Evolutionary conservation across 2,797 vertebrate genomes (phyloP), one percentile per base, ranked within the genome.

Genomic region (Enteromius viviparus): DNA sequence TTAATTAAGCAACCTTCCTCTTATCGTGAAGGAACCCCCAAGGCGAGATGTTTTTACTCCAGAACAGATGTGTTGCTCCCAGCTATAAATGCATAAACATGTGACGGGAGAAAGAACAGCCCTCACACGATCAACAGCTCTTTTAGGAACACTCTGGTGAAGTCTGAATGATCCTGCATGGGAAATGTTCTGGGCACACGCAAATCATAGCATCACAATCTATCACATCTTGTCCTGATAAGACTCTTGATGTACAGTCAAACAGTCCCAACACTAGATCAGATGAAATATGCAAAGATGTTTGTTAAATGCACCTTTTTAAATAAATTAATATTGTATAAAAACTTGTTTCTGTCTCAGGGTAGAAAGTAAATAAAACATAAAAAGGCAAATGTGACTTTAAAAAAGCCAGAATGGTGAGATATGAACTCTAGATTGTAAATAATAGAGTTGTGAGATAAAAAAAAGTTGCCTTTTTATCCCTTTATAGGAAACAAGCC

Each of bases 1-100:
- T 91, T 93, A 93, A 93, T 93, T 91, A 93, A 91, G 55, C 49
- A 86, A 88, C 84, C 88, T 87, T 90, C 88, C 89, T 90, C 88
- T 89, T 42, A 69, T 75, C 66, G 78, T 47, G 70, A 88, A 84
- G 71, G 15, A 60, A 72, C 53, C 58, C 21, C 65, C 53, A 64
- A 71, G 75, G 58, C 23, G 17, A 40, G 60, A 74, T 42, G 68
- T 40, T 79, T 21, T 80, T 7, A 76, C 45, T 80, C 34, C 69
- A 21, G 21, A 86, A 62, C 65, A 58, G 64, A 71, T 77, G 82
- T 83, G 82, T 71, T 72, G 82, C 82, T 71, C 11, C 15, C 15
- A 64, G 82, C 82, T 78, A 71, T 71, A 21, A 78, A 45, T 83
- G 55, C 66, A 71, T 62, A 78, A 78, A 71, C 76, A 62, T 68